Conservation (phyloP, 2,113 vertebrate species). For the Planiliza haematocheilus region DNA sequence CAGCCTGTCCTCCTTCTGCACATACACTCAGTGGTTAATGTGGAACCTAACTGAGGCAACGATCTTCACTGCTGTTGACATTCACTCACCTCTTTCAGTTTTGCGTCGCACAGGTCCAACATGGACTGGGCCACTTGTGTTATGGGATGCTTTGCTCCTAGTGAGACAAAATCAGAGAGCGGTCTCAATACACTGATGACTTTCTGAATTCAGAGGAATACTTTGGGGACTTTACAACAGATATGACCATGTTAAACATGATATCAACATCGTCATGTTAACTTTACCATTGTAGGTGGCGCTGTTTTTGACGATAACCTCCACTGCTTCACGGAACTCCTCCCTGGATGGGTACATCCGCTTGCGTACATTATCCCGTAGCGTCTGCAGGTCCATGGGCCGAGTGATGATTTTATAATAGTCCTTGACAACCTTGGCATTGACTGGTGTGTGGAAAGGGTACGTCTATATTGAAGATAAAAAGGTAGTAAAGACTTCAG, state of each 20-base stretch:
- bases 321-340: conserved; percentile 95
- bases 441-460: conserved; percentile 97
- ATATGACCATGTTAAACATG: not conserved
- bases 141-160: conserved; percentile 96
- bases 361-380: conserved; percentile 96
- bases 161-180: conserved; percentile 34
- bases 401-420: conserved; percentile 98
- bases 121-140: conserved; percentile 97
- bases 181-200: not conserved
- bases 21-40: not conserved
- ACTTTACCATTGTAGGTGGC: conserved; percentile 93
- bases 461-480: conserved; percentile 86
- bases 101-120: conserved; percentile 95
- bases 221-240: not conserved
- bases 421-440: conserved; percentile 96
- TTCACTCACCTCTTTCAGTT: conserved; percentile 93
- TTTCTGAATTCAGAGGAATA: not conserved
- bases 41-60: not conserved
- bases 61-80: not conserved
- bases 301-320: conserved; percentile 96
- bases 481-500: not conserved
- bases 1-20: conserved; percentile 95
- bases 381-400: conserved; percentile 97
- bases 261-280: no score
- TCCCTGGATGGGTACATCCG: conserved; percentile 94